Evolutionary conservation across 2,888 invertebrate genomes (phyloP), one percentile per base, ranked within the genome.

Genomic region (Amiota minor): DNA sequence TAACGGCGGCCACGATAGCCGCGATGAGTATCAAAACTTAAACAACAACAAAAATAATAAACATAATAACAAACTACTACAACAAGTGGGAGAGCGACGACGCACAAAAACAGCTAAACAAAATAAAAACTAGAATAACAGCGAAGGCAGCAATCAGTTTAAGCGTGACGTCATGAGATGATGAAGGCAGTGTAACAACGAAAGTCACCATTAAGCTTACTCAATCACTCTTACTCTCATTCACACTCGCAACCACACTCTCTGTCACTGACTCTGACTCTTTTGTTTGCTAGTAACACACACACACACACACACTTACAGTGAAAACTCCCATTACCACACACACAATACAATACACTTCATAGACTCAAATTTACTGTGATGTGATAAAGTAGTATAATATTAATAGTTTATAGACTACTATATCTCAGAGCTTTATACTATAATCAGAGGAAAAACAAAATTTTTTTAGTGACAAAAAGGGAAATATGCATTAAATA

Each of bases 1-100:
- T 64, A 53, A 70, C 16, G 53, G 56, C 45, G 70, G 50, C 68
- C 16, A 45, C 55, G 68, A 1, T 9, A 16, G 4, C 9, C 16
- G n/a, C 10, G 20, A 16, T 12, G 14, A n/a, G 53, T n/a, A n/a
- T 50, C n/a, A n/a, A n/a, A n/a, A 50, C 53, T n/a, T n/a, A 10
- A 65, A 47, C 20, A 50, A 67, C 20, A 61, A 70, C 16, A 47
- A 69, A 55, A 72, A 35, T 46, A 20, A 47, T 49, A 62, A 65
- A 46, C 50, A 49, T 56, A 68, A 69, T 11, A 76, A 64, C 55
- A 72, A 72, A 65, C 59, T 62, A 61, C 45, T 65, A 71, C 35
- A 70, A 67, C 50, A 53, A 50, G 65, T 65, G 65, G 65, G 47
- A 65, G 47, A 65, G 65, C 47, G 47, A 16, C 47, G 23, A 16